Conservation (phyloP, 2,797 vertebrate genomes). For the Sebastes cheni region DNA sequence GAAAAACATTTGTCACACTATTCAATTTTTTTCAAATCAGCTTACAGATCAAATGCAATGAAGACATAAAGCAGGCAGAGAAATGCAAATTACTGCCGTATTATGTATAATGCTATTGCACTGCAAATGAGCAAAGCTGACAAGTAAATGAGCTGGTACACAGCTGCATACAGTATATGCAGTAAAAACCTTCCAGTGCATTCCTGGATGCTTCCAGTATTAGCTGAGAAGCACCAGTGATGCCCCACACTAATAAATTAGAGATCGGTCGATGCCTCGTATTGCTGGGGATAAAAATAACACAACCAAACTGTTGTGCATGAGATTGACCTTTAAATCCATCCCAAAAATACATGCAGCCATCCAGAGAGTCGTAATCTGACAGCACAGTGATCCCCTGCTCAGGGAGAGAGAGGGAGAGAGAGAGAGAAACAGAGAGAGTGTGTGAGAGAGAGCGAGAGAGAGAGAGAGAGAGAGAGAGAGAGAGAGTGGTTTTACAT, state of each 20-base stretch:
- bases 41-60: conserved; percentile 6
- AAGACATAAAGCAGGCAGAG: neutral
- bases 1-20: neutral
- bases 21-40: neutral
- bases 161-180: neutral
- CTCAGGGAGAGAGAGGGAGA: conserved; percentile 1
- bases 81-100: neutral
- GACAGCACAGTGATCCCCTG: conserved; percentile 55
- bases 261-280: conserved; percentile 17
- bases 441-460: neutral
- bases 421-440: neutral
- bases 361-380: conserved; percentile 61
- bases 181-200: neutral
- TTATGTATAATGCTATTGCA: neutral
- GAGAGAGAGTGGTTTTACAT: conserved; percentile 40
- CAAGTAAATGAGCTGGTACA: neutral
- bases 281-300: conserved; percentile 62
- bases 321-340: conserved; percentile 74
- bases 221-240: conserved; percentile 13
- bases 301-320: conserved; percentile 57
- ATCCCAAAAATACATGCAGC: conserved; percentile 60
- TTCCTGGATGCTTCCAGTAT: conserved; percentile 1
- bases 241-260: conserved; percentile 34
- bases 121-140: neutral
- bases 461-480: neutral